These are phyloP conservation scores for Silvanus unidentatus DNA, from an alignment of 2,888 invertebrate species.

Conservation along the genomic window DNA sequence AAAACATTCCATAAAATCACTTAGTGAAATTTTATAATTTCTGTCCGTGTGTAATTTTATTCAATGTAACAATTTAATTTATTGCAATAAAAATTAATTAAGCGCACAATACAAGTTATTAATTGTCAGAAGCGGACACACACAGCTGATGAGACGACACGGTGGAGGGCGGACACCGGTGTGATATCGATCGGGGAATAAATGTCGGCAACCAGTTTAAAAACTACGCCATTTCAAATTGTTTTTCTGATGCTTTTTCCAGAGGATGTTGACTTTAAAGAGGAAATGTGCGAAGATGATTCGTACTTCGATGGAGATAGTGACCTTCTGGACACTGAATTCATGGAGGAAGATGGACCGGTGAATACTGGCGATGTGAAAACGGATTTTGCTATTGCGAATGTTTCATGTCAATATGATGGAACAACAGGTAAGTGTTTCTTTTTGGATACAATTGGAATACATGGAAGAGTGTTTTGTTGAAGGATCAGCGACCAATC, in stretches of 20 bases:
- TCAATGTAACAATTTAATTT: no score
- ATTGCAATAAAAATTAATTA: no score
- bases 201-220: no score
- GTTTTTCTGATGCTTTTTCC: constrained; percentile 9
- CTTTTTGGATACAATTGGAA: background rate
- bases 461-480: constrained; percentile 8
- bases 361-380: constrained; percentile 32
- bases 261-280: constrained; percentile 25
- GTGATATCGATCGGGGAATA: no score
- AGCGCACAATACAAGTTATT: no score
- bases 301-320: constrained; percentile 42
- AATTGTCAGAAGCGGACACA: no score
- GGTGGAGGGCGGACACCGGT: no score
- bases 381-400: constrained; percentile 52
- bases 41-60: no score
- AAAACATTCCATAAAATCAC: no score
- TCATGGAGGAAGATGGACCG: constrained; percentile 41
- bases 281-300: constrained; percentile 39
- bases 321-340: constrained; percentile 44
- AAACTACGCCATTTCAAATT: background rate
- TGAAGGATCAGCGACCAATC: constrained; percentile 33
- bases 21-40: no score
- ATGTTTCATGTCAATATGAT: constrained; percentile 61
- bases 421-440: constrained; percentile 36
- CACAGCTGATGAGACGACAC: no score